Percentiles rank a stretch among this genome's conserved stretches.
Evolutionary conservation across 2,797 vertebrate genomes (phyloP).

Genomic region (Cercopithecus diana): DNA sequence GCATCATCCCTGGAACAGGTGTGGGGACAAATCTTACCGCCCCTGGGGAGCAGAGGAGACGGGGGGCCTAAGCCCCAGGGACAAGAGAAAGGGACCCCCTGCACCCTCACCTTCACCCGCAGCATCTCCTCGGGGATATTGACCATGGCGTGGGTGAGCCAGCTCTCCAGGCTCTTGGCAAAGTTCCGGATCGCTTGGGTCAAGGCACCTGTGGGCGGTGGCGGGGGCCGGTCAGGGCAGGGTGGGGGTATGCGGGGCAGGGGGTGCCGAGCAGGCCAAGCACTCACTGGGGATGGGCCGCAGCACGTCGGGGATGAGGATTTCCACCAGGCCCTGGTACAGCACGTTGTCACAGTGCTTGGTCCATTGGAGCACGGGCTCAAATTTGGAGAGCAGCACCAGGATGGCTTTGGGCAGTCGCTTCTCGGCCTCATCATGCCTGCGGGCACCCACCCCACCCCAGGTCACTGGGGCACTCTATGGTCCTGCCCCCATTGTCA

Average conservation of each 20-base stretch:
- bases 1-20: not conserved
- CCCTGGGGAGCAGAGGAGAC: not conserved
- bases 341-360: conserved; percentile 93
- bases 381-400: conserved; percentile 93
- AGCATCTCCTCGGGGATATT: conserved; percentile 98
- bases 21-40: not conserved
- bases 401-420: conserved; percentile 92
- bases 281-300: conserved; percentile 95
- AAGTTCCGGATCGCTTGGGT: conserved; percentile 97
- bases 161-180: conserved; percentile 95
- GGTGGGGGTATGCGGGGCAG: rapidly evolving
- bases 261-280: rapidly evolving
- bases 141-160: conserved; percentile 95
- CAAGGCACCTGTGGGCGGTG: conserved; percentile 91
- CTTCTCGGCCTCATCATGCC: conserved; percentile 93
- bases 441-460: conserved; percentile 58
- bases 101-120: conserved; percentile 90
- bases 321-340: conserved; percentile 95
- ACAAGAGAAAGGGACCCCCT: not conserved
- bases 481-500: not conserved
- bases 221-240: not conserved
- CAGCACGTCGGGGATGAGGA: conserved; percentile 94
- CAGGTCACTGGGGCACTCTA: not conserved
- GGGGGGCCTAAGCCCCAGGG: not conserved
- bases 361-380: conserved; percentile 92